A percentile compares a stretch with the other conserved stretches of the same genome.
Evolutionary conservation across 2,113 vertebrate species (phyloP).

Genomic region (Canis aureus): DNA sequence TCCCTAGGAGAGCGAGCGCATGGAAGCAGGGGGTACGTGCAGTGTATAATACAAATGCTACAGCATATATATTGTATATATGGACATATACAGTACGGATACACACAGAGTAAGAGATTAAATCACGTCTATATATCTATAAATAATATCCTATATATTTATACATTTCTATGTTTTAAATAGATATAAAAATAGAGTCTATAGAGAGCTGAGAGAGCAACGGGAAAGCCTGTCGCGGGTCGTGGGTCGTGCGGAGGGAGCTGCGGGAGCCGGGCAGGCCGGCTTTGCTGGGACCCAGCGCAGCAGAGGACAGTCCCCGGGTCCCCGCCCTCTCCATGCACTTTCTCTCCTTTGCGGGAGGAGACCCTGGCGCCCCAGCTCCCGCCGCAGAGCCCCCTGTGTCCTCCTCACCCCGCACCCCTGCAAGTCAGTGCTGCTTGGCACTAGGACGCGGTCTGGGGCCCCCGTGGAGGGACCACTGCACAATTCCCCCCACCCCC

Average conservation of each 20-base stretch:
- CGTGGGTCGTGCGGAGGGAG: background rate
- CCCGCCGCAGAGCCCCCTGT: background rate
- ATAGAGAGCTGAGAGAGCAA: slow-evolving; percentile 86
- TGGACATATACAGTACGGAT: slow-evolving; percentile 85
- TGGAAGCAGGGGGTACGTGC: slow-evolving; percentile 86
- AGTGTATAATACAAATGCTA: slow-evolving; percentile 69
- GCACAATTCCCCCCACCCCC: slow-evolving; percentile 32
- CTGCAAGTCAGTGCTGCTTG: background rate
- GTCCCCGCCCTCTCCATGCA: slow-evolving; percentile 38
- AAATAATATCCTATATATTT: slow-evolving; percentile 92
- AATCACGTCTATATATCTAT: slow-evolving; percentile 90
- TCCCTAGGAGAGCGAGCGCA: slow-evolving; percentile 86
- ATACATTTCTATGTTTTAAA: slow-evolving; percentile 91
- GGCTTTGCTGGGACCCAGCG: background rate
- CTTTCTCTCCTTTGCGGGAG: slow-evolving; percentile 73
- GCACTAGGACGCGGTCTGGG: background rate
- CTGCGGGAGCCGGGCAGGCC: accelerated
- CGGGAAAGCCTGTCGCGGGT: slow-evolving; percentile 79
- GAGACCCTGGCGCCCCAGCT: slow-evolving; percentile 43
- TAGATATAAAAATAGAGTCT: slow-evolving; percentile 90
- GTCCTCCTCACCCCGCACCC: background rate
- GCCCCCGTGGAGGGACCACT: slow-evolving; percentile 17
- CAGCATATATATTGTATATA: slow-evolving; percentile 87
- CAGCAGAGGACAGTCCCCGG: background rate
- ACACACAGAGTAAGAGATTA: slow-evolving; percentile 86